Conservation (phyloP, 2,888 invertebrate genomes). For the Pammene fasciana region DNA sequence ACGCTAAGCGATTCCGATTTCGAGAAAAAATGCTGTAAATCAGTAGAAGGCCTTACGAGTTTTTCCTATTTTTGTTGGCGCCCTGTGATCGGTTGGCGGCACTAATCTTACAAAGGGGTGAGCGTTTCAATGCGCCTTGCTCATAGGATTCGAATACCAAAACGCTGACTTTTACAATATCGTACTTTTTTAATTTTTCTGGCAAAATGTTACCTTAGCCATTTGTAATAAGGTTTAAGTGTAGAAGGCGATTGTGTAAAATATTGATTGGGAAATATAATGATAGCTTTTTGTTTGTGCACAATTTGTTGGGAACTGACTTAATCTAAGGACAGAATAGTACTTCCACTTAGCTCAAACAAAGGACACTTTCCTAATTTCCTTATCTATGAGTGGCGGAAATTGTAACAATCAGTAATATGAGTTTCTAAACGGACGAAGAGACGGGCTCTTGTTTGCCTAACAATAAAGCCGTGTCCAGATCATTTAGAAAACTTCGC, state of each 20-base stretch:
- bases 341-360: neutral
- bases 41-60: neutral
- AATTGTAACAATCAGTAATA: too few relatives aligned
- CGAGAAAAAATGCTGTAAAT: constrained; percentile 3
- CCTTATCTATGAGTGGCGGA: too few relatives aligned
- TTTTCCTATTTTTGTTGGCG: neutral
- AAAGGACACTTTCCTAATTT: neutral
- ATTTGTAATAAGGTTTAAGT: neutral
- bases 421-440: too few relatives aligned
- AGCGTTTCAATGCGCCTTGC: constrained; percentile 30
- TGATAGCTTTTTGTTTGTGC: constrained; percentile 27
- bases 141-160: constrained; percentile 24
- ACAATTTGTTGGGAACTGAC: constrained; percentile 4
- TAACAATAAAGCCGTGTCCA: too few relatives aligned
- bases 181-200: neutral
- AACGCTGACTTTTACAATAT: constrained; percentile 1
- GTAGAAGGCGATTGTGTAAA: neutral
- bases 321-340: neutral
- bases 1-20: constrained; percentile 17
- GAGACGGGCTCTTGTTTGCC: too few relatives aligned
- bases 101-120: constrained; percentile 42
- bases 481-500: too few relatives aligned
- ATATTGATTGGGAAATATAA: constrained; percentile 24
- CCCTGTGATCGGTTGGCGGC: constrained; percentile 34
- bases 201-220: neutral